Conservation (phyloP, 2,888 invertebrate species). For the Acanthosepion pharaonis region DNA sequence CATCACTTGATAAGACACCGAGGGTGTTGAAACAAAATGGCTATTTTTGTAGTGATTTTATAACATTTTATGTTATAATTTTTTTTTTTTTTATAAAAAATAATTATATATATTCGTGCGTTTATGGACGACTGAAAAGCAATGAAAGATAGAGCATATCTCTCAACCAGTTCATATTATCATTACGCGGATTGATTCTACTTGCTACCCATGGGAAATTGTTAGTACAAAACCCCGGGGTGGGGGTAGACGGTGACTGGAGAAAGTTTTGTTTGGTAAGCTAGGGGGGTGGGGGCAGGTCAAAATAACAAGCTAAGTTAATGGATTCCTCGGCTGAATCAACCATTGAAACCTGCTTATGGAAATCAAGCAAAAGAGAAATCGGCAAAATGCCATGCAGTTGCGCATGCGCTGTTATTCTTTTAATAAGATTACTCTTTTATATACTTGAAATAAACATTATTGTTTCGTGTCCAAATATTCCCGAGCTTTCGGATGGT, state of each 20-base stretch:
- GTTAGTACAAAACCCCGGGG: neutral
- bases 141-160: too few relatives aligned
- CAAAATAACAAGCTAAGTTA: neutral
- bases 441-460: neutral
- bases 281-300: neutral
- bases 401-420: neutral
- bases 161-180: too few relatives aligned
- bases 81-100: too few relatives aligned
- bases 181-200: neutral
- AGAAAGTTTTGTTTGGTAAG: neutral
- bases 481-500: too few relatives aligned
- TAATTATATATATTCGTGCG: too few relatives aligned
- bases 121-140: too few relatives aligned
- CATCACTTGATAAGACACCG: too few relatives aligned
- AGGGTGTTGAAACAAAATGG: too few relatives aligned
- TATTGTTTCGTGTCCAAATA: too few relatives aligned
- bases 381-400: neutral
- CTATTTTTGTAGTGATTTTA: too few relatives aligned
- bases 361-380: neutral
- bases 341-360: neutral
- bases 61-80: too few relatives aligned
- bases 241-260: too few relatives aligned
- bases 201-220: neutral
- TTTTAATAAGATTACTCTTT: neutral
- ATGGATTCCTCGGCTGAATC: neutral